Conservation (phyloP, 2,888 invertebrate genomes). For the Drosophila mimica region DNA sequence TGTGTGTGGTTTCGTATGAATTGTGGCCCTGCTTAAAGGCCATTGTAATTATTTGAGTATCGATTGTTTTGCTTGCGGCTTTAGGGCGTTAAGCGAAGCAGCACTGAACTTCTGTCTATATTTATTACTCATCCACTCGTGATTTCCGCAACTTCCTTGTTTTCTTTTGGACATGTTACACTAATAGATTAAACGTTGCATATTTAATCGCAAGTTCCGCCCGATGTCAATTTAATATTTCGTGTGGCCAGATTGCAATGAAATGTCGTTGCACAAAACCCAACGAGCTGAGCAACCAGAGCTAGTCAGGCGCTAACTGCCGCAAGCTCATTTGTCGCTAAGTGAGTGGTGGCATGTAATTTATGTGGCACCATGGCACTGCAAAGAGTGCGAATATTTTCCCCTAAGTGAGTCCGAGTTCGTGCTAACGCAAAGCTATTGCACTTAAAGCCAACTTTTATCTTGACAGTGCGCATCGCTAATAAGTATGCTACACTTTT, state of each 20-base stretch:
- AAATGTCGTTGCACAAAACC: conserved; percentile 14
- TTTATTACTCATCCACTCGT: conserved; percentile 16
- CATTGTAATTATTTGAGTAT: conserved; percentile 70
- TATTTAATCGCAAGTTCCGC: conserved; percentile 50
- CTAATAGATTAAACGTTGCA: conserved; percentile 71
- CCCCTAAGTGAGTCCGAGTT: conserved; percentile 39
- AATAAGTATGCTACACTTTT: conserved; percentile 32
- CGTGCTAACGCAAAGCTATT: conserved; percentile 10
- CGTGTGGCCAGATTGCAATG: conserved; percentile 22
- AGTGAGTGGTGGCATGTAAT: conserved; percentile 75
- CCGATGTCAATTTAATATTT: conserved; percentile 64
- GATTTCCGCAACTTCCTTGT: not conserved
- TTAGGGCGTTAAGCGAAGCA: conserved; percentile 15
- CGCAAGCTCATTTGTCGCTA: conserved; percentile 56
- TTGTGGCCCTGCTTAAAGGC: conserved; percentile 54
- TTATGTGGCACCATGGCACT: conserved; percentile 59
- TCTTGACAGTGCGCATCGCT: conserved; percentile 2
- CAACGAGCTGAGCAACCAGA: not conserved
- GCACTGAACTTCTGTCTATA: conserved; percentile 11
- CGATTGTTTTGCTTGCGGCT: conserved; percentile 61
- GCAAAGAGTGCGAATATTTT: conserved; percentile 61
- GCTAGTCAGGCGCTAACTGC: conserved; percentile 8
- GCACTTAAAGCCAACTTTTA: conserved; percentile 26
- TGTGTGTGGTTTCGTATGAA: conserved; percentile 11
- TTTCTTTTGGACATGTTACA: conserved; percentile 4